Evolutionary conservation across 2,113 vertebrate genomes (phyloP), one percentile per base, ranked within the genome.

Genomic region (Bubalus kerabau): DNA sequence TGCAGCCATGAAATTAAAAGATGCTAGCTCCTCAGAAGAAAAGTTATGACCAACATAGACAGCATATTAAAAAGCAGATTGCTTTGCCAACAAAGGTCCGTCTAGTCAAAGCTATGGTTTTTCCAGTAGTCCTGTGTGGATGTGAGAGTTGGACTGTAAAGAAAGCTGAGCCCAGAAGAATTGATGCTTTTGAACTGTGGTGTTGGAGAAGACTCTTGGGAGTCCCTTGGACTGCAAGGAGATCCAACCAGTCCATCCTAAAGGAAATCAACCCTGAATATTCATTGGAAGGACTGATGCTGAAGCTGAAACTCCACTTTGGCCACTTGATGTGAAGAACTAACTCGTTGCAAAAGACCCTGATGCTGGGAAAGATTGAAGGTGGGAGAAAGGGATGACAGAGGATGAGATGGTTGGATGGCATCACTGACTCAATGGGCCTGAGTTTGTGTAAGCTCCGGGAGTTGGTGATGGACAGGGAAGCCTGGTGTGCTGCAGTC

Each of bases 401-500:
- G 64, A 71, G n/a, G 64, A 71, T 71, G 64, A 71, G 9, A 71
- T 23, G 64, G 64, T 71, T 71, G n/a, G 64, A 71, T 71, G 64
- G n/a, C 64, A 36, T 71, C 64, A 36, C 19, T 10, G 9, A 36
- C 64, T 36, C n/a, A 71, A 71, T 36, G 64, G 64, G 36, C n/a
- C n/a, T 36, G n/a, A 71, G 64, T 6, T 36, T 71, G 64, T 23
- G 19, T 71, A 71, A 71, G n/a, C 64, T 21, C n/a, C 0, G 0
- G 64, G 64, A 71, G 19, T 71, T 12, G 21, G 64, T 71, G 64
- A 71, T 21, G 19, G 64, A 71, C 64, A 71, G 64, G 64, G 9
- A 71, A 71, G 64, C 19, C n/a, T 71, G n/a, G 1, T 71, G 64
- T 71, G 64, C n/a, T 71, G n/a, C 17, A 36, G 64, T 71, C n/a